phyloP scores from a whole-genome alignment of 2,113 vertebrate genomes.

The Psophia crepitans region DNA sequence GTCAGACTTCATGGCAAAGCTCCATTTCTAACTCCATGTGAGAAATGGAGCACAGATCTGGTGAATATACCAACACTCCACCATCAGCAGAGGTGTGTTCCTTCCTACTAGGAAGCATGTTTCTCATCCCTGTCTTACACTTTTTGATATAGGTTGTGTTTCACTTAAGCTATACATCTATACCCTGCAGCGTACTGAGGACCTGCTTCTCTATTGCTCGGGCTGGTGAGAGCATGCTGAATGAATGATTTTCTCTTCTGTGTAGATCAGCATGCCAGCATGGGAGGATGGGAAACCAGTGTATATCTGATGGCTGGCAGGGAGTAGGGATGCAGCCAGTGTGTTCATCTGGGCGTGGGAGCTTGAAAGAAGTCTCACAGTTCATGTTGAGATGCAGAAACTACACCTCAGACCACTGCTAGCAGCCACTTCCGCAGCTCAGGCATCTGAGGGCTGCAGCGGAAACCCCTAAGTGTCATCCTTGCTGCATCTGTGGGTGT shows the following conservation, averaged over 20 bases:
- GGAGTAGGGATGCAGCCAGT: background rate
- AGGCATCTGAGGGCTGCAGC: background rate
- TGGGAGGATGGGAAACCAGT: background rate
- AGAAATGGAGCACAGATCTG: background rate
- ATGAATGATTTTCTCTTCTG: background rate
- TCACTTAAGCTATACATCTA: background rate
- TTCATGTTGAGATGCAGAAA: background rate
- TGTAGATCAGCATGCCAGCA: background rate
- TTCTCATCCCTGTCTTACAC: background rate
- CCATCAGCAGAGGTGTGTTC: background rate
- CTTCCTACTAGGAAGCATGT: background rate
- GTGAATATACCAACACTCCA: background rate
- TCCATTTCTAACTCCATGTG: background rate
- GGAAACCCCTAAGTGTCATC: background rate
- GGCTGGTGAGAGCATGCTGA: background rate
- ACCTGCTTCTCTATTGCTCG: background rate
- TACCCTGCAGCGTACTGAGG: background rate
- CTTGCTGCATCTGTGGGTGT: background rate
- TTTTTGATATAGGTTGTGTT: background rate
- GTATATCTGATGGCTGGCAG: background rate
- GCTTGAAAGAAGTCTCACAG: background rate
- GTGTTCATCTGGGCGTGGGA: background rate
- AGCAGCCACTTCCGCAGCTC: background rate
- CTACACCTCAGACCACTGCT: background rate
- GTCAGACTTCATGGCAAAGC: background rate